Base-by-base conservation (phyloP, 2,797 vertebrate genomes). In the Danio choprae region DNA sequence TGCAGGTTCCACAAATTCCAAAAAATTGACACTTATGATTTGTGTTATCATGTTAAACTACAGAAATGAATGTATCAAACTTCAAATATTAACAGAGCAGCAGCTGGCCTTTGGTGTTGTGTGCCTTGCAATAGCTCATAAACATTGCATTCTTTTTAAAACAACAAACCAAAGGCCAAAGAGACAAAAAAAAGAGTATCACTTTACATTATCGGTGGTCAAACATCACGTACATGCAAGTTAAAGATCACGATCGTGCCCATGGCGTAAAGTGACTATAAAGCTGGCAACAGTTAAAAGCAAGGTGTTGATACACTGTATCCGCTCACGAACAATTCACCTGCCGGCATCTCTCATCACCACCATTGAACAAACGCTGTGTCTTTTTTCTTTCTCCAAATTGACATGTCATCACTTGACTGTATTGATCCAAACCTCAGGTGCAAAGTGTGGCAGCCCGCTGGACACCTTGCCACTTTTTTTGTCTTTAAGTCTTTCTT, bases 301-400 rank as follows among this genome's bases (percentile, higher is more conserved):
- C 84, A 84, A 67, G 87, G 84, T 85, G 87, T 92, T 93, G 93
- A 92, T 94, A 92, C 92, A 92, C 90, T 92, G 92, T 93, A 92
- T 93, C 92, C 90, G 85, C 90, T 75, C 72, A 50, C 4, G 87
- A 88, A 91, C 91, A 91, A 92, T 92, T 95, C 96, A 97, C 96
- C 96, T 97, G 96, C 95, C 87, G 90, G 90, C 91, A 79, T 94
- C 95, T 95, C 93, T 97, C 95, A 96, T 85, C 91, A 76, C 85
- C n/a, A 18, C 89, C 92, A 94, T 95, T 95, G 91, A 90, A 2
- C 0, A 53, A 44, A 56, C 79, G 50, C 86, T 89, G 64, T 89
- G 84, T 87, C 91, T 90, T 91, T 91, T 90, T 82, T 81, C 73
- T 81, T 73, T 3, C 63, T 82, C 88, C 88, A 73, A 92, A 90